phyloP scores from a whole-genome alignment of 1,140 invertebrate species.

The Drosophila ironensis region DNA sequence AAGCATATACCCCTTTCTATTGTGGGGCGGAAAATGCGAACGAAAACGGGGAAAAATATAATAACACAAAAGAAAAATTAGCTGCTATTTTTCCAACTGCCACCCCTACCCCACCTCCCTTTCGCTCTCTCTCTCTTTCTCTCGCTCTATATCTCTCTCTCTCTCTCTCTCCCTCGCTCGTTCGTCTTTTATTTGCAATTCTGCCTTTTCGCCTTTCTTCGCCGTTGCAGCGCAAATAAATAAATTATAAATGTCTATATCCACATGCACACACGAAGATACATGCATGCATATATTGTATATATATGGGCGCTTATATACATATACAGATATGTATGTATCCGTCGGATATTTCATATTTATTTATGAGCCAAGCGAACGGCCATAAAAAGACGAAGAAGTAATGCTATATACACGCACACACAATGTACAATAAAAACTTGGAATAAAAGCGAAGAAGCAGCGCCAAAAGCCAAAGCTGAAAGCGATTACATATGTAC shows the following conservation, averaged over 20 bases:
- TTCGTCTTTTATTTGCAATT: slow-evolving; percentile 31
- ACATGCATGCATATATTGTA: too few species aligned
- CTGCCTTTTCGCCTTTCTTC: slow-evolving; percentile 36
- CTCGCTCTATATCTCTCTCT: slow-evolving; percentile 2
- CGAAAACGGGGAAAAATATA: slow-evolving; percentile 21
- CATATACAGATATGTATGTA: slow-evolving; percentile 8
- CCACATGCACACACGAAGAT: slow-evolving; percentile 7
- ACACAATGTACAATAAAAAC: not conserved
- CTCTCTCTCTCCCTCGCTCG: not conserved
- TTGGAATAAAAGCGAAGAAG: not conserved
- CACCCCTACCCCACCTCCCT: not conserved
- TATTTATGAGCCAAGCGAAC: slow-evolving; percentile 40
- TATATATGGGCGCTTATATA: slow-evolving; percentile 1
- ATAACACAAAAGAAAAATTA: slow-evolving; percentile 35
- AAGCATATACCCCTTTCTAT: not conserved
- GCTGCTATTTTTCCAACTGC: slow-evolving; percentile 13
- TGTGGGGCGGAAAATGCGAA: slow-evolving; percentile 15
- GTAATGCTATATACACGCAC: not conserved
- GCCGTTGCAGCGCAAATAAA: slow-evolving; percentile 54
- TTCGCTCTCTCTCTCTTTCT: slow-evolving; percentile 10
- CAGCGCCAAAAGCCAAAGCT: slow-evolving; percentile 32
- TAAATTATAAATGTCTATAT: slow-evolving; percentile 51
- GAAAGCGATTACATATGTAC: not conserved
- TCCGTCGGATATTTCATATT: slow-evolving; percentile 45
- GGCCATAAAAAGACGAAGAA: slow-evolving; percentile 29